These are phyloP conservation scores for Dysmachus trigonus DNA, from an alignment of 2,888 invertebrate genomes.

Conservation along the genomic window DNA sequence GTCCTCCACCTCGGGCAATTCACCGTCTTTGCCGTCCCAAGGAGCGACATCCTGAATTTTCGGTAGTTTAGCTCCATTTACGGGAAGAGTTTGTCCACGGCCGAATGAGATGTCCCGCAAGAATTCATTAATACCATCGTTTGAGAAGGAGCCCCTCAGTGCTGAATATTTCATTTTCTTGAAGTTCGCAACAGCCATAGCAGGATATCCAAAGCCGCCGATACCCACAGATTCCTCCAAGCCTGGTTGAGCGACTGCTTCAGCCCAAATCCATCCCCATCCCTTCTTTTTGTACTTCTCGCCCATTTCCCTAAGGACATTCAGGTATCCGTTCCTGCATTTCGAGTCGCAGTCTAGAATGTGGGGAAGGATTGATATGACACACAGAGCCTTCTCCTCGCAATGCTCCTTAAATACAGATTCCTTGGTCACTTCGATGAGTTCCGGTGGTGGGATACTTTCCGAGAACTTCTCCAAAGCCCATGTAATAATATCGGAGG, in stretches of 20 bases:
- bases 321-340: slow-evolving; percentile 88
- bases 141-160: slow-evolving; percentile 91
- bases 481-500: slow-evolving; percentile 89
- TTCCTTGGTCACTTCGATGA: slow-evolving; percentile 74
- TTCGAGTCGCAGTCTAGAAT: slow-evolving; percentile 95
- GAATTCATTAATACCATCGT: slow-evolving; percentile 95
- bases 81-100: slow-evolving; percentile 88
- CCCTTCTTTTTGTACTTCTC: slow-evolving; percentile 93
- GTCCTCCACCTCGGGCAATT: slow-evolving; percentile 79
- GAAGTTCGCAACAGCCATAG: slow-evolving; percentile 95
- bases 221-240: slow-evolving; percentile 92
- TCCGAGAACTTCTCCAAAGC: slow-evolving; percentile 86
- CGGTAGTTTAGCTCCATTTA: slow-evolving; percentile 84
- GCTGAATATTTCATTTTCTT: slow-evolving; percentile 97
- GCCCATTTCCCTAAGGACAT: slow-evolving; percentile 76
- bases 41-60: slow-evolving; percentile 72
- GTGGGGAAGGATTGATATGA: slow-evolving; percentile 91
- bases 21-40: slow-evolving; percentile 97
- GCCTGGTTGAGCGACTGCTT: slow-evolving; percentile 84
- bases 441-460: slow-evolving; percentile 89
- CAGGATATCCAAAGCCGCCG: slow-evolving; percentile 98
- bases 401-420: slow-evolving; percentile 78
- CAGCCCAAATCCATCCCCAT: slow-evolving; percentile 99
- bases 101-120: slow-evolving; percentile 91
- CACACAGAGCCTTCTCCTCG: slow-evolving; percentile 87